These are phyloP conservation scores for Andrena bucephala DNA, from an alignment of 2,888 invertebrate genomes.

Conservation along the genomic window DNA sequence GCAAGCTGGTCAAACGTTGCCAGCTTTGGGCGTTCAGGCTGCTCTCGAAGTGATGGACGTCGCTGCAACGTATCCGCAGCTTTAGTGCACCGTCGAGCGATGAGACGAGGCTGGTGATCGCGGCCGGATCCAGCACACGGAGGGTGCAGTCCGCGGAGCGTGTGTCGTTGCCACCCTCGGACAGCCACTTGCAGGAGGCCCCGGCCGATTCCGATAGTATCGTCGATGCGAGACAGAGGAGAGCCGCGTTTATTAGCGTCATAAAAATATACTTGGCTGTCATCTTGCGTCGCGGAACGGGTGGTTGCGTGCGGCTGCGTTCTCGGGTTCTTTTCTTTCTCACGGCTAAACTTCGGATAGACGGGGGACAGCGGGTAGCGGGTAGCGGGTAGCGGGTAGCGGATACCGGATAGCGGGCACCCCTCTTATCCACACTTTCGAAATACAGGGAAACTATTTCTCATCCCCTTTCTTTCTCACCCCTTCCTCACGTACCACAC, in stretches of 20 bases:
- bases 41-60: constrained; percentile 92
- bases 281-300: constrained; percentile 47
- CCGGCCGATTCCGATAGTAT: constrained; percentile 70
- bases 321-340: constrained; percentile 1
- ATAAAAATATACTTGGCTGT: constrained; percentile 51
- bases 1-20: constrained; percentile 90
- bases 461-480: constrained; percentile 55
- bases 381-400: not conserved
- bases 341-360: constrained; percentile 10
- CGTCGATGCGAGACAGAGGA: constrained; percentile 59
- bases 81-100: constrained; percentile 90
- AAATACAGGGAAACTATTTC: constrained; percentile 45
- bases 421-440: constrained; percentile 34
- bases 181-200: constrained; percentile 86
- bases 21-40: constrained; percentile 90
- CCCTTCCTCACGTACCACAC: constrained; percentile 58
- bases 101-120: constrained; percentile 85
- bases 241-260: constrained; percentile 53
- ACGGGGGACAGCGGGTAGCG: not conserved
- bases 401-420: constrained; percentile 8
- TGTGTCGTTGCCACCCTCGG: constrained; percentile 86
- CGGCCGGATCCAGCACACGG: constrained; percentile 85
- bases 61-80: constrained; percentile 91
- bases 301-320: constrained; percentile 25
- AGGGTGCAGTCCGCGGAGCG: constrained; percentile 87